Evolutionary conservation across 30 jellyfish, hydroid and myxozoan genomes (phyloP).

Genomic region (Nemopilema nomurai): DNA sequence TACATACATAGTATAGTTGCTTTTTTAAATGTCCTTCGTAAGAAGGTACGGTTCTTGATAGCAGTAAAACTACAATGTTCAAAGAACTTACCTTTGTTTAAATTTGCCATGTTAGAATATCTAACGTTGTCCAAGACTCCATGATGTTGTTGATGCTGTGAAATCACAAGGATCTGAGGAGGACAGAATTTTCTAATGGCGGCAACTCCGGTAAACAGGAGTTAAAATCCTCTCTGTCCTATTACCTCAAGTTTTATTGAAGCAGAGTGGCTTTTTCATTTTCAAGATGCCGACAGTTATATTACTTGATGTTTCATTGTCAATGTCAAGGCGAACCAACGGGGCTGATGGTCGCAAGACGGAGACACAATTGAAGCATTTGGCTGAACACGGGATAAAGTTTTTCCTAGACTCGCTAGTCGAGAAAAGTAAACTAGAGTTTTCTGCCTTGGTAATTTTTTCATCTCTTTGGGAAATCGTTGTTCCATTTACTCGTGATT

Average conservation of each 20-base stretch:
- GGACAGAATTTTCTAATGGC: not conserved
- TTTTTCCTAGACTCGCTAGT: slow-evolving; percentile 72
- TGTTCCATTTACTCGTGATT: slow-evolving; percentile 91
- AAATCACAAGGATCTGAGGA: not conserved
- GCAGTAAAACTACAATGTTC: too few relatives aligned
- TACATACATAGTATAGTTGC: too few relatives aligned
- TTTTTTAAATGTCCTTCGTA: too few relatives aligned
- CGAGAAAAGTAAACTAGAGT: slow-evolving; percentile 74
- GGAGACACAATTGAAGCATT: slow-evolving; percentile 47
- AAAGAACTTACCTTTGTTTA: slow-evolving; percentile 6
- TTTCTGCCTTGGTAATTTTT: slow-evolving; percentile 75
- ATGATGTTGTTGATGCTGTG: slow-evolving; percentile 5
- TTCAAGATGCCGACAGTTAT: slow-evolving; percentile 89
- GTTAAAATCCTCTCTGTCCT: too few relatives aligned
- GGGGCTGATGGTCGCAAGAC: slow-evolving; percentile 52
- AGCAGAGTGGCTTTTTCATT: too few relatives aligned
- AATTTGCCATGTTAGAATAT: not conserved
- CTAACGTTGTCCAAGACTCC: not conserved
- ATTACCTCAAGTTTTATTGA: too few relatives aligned
- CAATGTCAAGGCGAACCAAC: slow-evolving; percentile 76
- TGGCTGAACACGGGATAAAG: slow-evolving; percentile 69
- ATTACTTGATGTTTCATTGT: slow-evolving; percentile 88
- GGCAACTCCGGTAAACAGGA: too few relatives aligned
- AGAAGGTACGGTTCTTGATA: too few relatives aligned
- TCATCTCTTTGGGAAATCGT: slow-evolving; percentile 96